Conservation (phyloP, 2,797 vertebrate species). For the Oceanodroma leucorhoa region DNA sequence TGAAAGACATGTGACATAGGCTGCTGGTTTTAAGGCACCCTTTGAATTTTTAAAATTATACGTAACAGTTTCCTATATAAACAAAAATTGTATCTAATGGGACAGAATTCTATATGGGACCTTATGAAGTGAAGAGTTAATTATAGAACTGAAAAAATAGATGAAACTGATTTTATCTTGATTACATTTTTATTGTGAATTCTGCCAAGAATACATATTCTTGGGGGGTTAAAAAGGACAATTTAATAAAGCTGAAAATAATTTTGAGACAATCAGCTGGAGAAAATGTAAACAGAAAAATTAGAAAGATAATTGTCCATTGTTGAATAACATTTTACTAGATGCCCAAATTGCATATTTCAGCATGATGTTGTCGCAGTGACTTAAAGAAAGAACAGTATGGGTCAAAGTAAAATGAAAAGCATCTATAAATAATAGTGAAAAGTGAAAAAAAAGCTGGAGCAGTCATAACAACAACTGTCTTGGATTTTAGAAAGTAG, state of each 20-base stretch:
- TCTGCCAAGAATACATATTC: constrained; percentile 1
- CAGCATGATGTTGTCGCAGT: background rate
- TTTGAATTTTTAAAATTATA: background rate
- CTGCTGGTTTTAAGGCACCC: background rate
- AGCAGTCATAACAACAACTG: background rate
- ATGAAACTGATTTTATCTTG: constrained; percentile 9
- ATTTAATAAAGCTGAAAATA: constrained; percentile 46
- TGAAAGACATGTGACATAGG: background rate
- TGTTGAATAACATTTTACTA: constrained; percentile 5
- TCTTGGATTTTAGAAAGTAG: background rate
- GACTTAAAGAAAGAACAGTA: background rate
- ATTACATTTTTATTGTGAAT: constrained; percentile 22
- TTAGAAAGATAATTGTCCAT: background rate
- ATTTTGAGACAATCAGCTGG: background rate
- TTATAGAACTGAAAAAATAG: background rate
- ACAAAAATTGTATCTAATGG: background rate
- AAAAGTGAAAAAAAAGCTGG: background rate
- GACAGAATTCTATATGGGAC: background rate
- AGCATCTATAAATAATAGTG: background rate
- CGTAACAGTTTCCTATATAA: background rate
- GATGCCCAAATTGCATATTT: background rate
- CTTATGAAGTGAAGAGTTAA: background rate
- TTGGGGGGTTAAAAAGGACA: background rate
- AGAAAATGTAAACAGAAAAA: constrained; percentile 32
- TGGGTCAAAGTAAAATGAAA: background rate